phyloP scores from a whole-genome alignment of 2,888 invertebrate genomes.

The Fissipunctia ypsillon region DNA sequence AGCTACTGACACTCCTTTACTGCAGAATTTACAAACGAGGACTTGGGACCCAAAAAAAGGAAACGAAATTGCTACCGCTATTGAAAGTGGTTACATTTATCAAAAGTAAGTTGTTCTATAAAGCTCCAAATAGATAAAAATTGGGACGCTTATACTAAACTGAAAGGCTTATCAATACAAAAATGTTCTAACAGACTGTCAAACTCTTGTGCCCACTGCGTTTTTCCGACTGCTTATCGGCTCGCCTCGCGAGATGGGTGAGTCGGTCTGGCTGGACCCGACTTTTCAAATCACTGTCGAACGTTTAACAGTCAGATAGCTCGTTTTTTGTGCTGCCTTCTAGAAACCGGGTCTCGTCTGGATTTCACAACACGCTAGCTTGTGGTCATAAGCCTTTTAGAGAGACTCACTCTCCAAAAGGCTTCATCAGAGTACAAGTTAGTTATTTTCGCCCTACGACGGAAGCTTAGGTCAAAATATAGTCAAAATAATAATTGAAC shows the following conservation, averaged over 20 bases:
- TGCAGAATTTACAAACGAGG: conserved; percentile 63
- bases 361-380: not conserved
- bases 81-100: conserved; percentile 7
- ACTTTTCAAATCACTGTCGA: not conserved
- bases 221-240: not conserved
- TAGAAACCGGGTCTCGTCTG: not conserved
- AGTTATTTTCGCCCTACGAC: not conserved
- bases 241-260: not conserved
- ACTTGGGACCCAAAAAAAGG: conserved; percentile 59
- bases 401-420: too few relatives aligned
- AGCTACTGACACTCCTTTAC: conserved; percentile 72
- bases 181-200: not conserved
- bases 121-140: not conserved
- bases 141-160: rapidly evolving
- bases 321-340: not conserved
- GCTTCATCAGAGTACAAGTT: not conserved
- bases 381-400: not conserved
- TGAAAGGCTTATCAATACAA: not conserved
- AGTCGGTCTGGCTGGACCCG: too few relatives aligned
- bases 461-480: not conserved
- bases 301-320: not conserved
- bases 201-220: not conserved
- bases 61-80: conserved; percentile 10
- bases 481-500: not conserved
- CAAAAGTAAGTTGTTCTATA: conserved; percentile 61